Conservation (phyloP, 2,888 invertebrate species). For the Oeneis ivallda region DNA sequence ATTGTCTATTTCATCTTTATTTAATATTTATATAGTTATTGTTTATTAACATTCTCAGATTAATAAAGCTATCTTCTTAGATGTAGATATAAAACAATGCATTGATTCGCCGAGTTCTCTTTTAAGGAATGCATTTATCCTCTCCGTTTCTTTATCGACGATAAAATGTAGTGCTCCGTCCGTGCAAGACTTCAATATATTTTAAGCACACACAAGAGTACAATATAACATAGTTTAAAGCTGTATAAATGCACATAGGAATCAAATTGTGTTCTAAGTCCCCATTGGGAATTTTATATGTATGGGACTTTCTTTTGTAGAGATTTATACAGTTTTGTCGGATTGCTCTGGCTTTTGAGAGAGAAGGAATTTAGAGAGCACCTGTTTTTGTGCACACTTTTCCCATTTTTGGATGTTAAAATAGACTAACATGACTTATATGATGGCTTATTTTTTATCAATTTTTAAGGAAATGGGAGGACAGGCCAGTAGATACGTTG, state of each 20-base stretch:
- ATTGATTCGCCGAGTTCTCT: background rate
- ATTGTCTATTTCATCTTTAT: too few relatives aligned
- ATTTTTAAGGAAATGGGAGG: too few relatives aligned
- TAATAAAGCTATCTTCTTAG: too few relatives aligned
- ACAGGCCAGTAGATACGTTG: too few relatives aligned
- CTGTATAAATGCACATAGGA: constrained; percentile 8
- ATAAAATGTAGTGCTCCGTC: constrained; percentile 8
- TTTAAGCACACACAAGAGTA: constrained; percentile 16
- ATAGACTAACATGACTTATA: too few relatives aligned
- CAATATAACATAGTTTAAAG: constrained; percentile 15
- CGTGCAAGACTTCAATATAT: constrained; percentile 11
- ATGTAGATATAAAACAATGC: too few relatives aligned
- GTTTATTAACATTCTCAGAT: too few relatives aligned
- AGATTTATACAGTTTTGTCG: background rate
- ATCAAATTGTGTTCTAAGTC: background rate
- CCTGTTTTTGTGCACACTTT: too few relatives aligned
- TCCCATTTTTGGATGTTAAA: too few relatives aligned
- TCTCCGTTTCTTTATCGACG: constrained; percentile 5
- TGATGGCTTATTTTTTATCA: too few relatives aligned
- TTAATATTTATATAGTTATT: too few relatives aligned
- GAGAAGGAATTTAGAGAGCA: too few relatives aligned
- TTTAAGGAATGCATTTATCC: constrained; percentile 6
- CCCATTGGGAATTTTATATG: background rate
- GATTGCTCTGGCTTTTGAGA: background rate
- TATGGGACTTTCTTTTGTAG: background rate